Evolutionary conservation across 92 coral and sea anemone genomes (phyloP).

Genomic region (Epizoanthus stellaris): DNA sequence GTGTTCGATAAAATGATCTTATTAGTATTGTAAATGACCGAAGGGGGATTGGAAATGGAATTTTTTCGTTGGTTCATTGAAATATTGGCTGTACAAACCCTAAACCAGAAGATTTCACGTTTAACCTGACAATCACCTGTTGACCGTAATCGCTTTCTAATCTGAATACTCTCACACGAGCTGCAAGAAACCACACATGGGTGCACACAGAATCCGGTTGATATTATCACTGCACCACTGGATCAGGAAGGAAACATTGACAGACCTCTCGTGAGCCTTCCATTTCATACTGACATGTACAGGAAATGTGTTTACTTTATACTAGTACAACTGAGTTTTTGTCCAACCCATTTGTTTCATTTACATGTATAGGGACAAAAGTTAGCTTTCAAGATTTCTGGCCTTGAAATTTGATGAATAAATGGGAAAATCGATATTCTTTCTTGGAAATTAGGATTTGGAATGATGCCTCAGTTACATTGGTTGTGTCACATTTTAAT

Average conservation of each 20-base stretch:
- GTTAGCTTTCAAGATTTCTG: too few relatives aligned
- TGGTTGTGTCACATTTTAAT: too few relatives aligned
- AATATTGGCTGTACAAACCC: background rate
- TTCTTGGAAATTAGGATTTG: constrained; percentile 28
- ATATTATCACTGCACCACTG: background rate
- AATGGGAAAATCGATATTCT: too few relatives aligned
- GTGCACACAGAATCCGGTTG: too few relatives aligned
- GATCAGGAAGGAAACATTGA: background rate
- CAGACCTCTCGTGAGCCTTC: background rate
- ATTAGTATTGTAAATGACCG: constrained; percentile 18
- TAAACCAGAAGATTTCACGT: background rate
- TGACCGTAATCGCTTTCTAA: constrained; percentile 20
- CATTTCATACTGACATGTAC: background rate
- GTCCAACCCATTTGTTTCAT: too few relatives aligned
- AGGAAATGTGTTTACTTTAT: constrained; percentile 10
- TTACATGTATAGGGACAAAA: too few relatives aligned
- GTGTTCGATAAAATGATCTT: background rate
- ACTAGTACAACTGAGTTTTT: background rate
- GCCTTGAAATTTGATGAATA: too few relatives aligned
- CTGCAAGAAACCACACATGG: background rate
- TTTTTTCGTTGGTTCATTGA: background rate
- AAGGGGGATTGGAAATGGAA: constrained; percentile 13
- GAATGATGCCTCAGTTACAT: constrained; percentile 33
- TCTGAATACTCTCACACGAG: constrained; percentile 32
- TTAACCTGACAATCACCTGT: constrained; percentile 12